Evolutionary conservation across 2,888 invertebrate genomes (phyloP).

Genomic region (Pandemis heparana): DNA sequence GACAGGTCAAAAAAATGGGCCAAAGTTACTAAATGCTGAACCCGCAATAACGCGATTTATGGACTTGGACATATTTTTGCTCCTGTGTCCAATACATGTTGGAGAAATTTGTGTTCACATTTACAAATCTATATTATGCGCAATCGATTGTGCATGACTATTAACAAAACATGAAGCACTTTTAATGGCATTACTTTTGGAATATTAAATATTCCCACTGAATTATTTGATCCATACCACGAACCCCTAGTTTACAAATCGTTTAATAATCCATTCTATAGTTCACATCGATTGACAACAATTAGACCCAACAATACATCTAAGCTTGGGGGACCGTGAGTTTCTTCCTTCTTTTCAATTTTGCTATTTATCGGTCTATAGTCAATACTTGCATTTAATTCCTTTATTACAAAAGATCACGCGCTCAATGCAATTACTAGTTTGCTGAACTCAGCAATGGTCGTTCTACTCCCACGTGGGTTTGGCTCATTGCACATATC

Average conservation of each 20-base stretch:
- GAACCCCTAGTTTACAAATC: conserved; percentile 37
- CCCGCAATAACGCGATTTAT: conserved; percentile 42
- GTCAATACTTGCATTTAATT: conserved; percentile 10
- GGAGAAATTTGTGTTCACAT: neutral
- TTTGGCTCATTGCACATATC: conserved; percentile 40
- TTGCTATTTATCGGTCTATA: conserved; percentile 11
- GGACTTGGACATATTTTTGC: conserved; percentile 32
- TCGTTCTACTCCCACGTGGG: conserved; percentile 38
- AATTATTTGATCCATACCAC: conserved; percentile 5
- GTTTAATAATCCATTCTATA: conserved; percentile 33
- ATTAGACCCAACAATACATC: conserved; percentile 31
- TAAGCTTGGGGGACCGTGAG: conserved; percentile 9
- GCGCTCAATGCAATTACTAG: conserved; percentile 34
- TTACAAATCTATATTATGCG: conserved; percentile 22
- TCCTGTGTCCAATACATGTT: conserved; percentile 22
- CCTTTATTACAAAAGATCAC: conserved; percentile 34
- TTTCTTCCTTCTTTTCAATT: conserved; percentile 15
- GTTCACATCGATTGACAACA: conserved; percentile 41
- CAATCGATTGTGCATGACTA: neutral
- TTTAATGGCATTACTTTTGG: neutral
- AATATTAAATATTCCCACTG: conserved; percentile 6
- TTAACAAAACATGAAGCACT: neutral
- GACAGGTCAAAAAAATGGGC: conserved; percentile 34
- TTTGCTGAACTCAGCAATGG: conserved; percentile 27
- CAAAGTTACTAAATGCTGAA: conserved; percentile 35